Percentiles rank a stretch among this genome's conserved stretches.
Conservation (phyloP, 2,113 vertebrate genomes). For the Rafetus swinhoei region DNA sequence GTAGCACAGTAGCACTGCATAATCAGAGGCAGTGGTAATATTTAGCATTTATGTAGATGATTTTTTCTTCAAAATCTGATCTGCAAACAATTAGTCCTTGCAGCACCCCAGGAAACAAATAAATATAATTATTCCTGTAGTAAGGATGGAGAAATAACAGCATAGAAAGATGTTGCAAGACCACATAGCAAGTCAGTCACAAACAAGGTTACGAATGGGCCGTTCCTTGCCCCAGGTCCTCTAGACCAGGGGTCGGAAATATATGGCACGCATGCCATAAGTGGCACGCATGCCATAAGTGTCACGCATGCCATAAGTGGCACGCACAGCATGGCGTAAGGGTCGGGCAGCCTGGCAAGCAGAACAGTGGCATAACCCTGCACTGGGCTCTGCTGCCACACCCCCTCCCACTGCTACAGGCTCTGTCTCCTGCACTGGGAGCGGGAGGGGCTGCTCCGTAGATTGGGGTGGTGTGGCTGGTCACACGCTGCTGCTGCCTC, state of each 20-base stretch:
- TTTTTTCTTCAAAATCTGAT: not conserved
- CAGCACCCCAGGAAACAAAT: not conserved
- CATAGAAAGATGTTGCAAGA: not conserved
- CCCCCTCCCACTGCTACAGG: too few species aligned
- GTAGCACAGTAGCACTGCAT: not conserved
- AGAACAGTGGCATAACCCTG: too few species aligned
- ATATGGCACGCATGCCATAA: too few species aligned
- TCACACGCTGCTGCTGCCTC: too few species aligned
- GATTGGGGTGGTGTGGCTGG: too few species aligned
- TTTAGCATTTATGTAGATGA: not conserved
- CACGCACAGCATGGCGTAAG: too few species aligned
- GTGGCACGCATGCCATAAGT: too few species aligned
- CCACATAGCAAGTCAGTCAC: not conserved
- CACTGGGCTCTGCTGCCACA: too few species aligned
- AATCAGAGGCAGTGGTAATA: not conserved
- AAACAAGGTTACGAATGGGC: not conserved
- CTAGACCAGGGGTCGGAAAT: not conserved
- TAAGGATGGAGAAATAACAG: not conserved
- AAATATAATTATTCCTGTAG: not conserved
- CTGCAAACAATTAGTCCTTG: not conserved
- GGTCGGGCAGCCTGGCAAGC: too few species aligned
- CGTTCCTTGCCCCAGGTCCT: not conserved
- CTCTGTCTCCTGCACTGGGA: too few species aligned
- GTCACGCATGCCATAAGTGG: too few species aligned
- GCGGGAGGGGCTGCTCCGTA: too few species aligned